Evolutionary conservation across 1,140 invertebrate genomes (phyloP).

Genomic region (Halotydeus destructor): DNA sequence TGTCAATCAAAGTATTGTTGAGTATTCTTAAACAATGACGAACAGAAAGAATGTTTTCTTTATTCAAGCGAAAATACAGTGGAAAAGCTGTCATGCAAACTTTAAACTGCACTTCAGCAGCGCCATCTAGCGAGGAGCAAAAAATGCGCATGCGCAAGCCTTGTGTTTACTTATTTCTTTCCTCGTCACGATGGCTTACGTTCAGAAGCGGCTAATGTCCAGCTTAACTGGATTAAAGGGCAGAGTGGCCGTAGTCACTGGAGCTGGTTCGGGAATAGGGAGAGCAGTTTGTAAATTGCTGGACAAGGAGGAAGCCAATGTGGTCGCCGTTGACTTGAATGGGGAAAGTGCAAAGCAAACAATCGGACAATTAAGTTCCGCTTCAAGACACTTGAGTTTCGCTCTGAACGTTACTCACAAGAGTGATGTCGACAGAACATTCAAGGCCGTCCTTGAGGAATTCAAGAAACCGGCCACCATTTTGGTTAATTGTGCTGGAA

Average conservation of each 20-base stretch:
- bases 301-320: conserved; percentile 52
- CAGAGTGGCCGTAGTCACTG: conserved; percentile 24
- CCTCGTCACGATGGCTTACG: no score
- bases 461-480: conserved; percentile 45
- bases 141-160: no score
- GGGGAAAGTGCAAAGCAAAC: conserved; percentile 19
- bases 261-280: conserved; percentile 69
- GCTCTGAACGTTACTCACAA: conserved; percentile 41
- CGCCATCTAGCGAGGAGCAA: no score
- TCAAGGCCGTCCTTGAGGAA: conserved; percentile 32
- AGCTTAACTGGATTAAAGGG: no score
- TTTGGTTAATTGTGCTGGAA: conserved; percentile 70
- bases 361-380: conserved; percentile 31
- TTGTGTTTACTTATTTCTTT: no score
- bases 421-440: conserved; percentile 33
- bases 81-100: neutral
- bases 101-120: neutral
- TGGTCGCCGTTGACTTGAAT: conserved; percentile 29
- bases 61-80: neutral
- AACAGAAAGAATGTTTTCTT: neutral
- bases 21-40: no score
- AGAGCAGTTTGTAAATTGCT: conserved; percentile 49
- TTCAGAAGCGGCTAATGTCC: no score
- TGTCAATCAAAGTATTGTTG: no score
- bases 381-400: conserved; percentile 35